These are phyloP conservation scores for Numenius arquata DNA, from an alignment of 2,113 vertebrate genomes.

Conservation along the genomic window DNA sequence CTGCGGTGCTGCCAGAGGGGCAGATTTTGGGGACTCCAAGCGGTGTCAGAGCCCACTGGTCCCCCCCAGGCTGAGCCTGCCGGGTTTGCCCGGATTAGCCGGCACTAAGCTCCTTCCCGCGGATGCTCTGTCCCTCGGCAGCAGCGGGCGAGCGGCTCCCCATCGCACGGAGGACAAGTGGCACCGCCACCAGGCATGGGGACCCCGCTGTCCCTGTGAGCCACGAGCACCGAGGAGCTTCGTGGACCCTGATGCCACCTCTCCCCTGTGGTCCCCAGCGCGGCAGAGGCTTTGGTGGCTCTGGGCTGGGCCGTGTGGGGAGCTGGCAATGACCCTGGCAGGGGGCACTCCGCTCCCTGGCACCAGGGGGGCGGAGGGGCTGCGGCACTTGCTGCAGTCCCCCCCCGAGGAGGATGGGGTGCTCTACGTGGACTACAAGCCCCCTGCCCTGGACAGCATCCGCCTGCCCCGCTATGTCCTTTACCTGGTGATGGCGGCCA, in stretches of 20 bases:
- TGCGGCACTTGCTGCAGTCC: slow-evolving; percentile 65
- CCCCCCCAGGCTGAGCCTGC: neutral
- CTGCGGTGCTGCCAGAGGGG: neutral
- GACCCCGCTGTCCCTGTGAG: neutral
- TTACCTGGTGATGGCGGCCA: slow-evolving; percentile 83
- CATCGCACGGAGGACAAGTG: rapidly evolving
- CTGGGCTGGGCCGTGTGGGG: rapidly evolving
- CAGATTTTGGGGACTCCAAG: neutral
- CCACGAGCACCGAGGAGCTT: rapidly evolving
- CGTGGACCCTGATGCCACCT: neutral
- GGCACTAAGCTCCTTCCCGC: neutral
- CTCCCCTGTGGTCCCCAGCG: rapidly evolving
- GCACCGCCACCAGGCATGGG: neutral
- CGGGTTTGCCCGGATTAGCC: neutral
- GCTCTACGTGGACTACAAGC: slow-evolving; percentile 80
- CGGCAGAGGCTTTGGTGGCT: neutral
- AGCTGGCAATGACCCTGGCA: neutral
- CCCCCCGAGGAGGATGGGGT: slow-evolving; percentile 31
- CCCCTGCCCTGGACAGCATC: slow-evolving; percentile 83
- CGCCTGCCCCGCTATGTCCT: slow-evolving; percentile 80
- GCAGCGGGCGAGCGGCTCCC: neutral
- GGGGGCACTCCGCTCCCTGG: neutral
- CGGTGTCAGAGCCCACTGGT: rapidly evolving
- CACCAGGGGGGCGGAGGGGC: rapidly evolving
- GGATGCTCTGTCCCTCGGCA: neutral